Evolutionary conservation across 1,140 invertebrate species (phyloP).

Genomic region (Periplaneta americana): DNA sequence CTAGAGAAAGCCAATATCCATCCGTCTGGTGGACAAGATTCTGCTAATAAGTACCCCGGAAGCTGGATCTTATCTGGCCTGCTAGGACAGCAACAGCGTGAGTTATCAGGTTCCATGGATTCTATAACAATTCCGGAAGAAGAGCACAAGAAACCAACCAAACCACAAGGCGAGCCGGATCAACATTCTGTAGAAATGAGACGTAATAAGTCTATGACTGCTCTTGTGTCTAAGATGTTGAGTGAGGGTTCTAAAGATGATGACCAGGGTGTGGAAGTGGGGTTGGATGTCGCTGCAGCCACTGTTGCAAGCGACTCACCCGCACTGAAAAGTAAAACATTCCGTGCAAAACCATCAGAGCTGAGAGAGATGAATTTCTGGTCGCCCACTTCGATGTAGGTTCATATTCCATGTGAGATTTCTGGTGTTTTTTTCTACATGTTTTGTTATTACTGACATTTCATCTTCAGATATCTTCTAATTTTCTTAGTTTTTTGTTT

Average conservation of each 20-base stretch:
- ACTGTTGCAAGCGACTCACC: background rate
- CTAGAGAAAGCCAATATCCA: background rate
- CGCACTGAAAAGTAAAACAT: conserved; percentile 20
- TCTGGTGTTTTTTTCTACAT: background rate
- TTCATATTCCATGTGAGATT: conserved; percentile 18
- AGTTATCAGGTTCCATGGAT: background rate
- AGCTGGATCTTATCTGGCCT: conserved; percentile 47
- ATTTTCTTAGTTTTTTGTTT: background rate
- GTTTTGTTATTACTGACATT: too few species aligned
- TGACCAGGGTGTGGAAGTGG: conserved; percentile 38
- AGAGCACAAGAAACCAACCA: background rate
- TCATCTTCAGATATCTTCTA: too few species aligned
- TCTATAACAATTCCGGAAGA: background rate
- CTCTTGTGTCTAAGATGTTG: too few species aligned
- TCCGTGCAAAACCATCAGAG: conserved; percentile 61
- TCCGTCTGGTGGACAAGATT: background rate
- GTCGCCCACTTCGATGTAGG: conserved; percentile 74
- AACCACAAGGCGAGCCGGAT: conserved; percentile 31
- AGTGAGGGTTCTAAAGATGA: background rate
- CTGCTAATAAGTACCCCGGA: conserved; percentile 34
- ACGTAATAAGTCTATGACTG: conserved; percentile 37
- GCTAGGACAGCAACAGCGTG: conserved; percentile 34
- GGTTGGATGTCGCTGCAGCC: conserved; percentile 17
- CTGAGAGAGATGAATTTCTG: conserved; percentile 77
- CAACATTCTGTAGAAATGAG: conserved; percentile 20